A percentile compares a stretch with the other conserved stretches of the same genome.
These are phyloP conservation scores for Thera obeliscata DNA, from an alignment of 2,888 invertebrate genomes.

Conservation along the genomic window DNA sequence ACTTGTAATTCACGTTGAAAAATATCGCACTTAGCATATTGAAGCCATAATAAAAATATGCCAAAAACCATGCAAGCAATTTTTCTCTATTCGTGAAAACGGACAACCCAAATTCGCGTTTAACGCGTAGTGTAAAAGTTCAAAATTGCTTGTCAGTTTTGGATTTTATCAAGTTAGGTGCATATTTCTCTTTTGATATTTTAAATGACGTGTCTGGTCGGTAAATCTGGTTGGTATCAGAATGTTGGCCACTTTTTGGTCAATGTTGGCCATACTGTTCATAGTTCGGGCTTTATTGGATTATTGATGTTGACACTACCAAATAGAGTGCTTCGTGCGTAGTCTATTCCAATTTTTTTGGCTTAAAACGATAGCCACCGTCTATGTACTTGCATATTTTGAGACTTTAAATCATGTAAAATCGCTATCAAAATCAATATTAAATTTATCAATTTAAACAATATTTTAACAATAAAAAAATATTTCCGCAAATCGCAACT, in stretches of 20 bases:
- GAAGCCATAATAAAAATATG: slow-evolving; percentile 26
- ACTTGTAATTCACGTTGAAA: slow-evolving; percentile 22
- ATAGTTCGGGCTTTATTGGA: slow-evolving; percentile 1
- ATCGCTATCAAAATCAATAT: too few relatives aligned
- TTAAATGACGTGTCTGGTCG: slow-evolving; percentile 9
- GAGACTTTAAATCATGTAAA: too few relatives aligned
- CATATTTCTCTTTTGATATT: slow-evolving; percentile 22
- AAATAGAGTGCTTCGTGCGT: neutral
- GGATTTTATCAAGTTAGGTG: slow-evolving; percentile 17
- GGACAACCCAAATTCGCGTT: neutral
- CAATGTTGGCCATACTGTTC: neutral
- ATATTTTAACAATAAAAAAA: too few relatives aligned
- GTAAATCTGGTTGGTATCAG: slow-evolving; percentile 14
- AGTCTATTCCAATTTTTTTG: too few relatives aligned
- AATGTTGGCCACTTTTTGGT: slow-evolving; percentile 10
- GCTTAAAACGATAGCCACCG: too few relatives aligned
- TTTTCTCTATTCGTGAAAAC: slow-evolving; percentile 10
- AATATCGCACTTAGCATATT: slow-evolving; percentile 35
- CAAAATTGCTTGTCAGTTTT: slow-evolving; percentile 2
- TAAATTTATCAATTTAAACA: too few relatives aligned
- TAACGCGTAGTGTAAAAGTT: slow-evolving; percentile 6
- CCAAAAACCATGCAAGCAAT: slow-evolving; percentile 21
- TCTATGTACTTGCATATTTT: too few relatives aligned
- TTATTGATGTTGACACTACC: neutral
- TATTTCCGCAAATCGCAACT: too few relatives aligned